Evolutionary conservation across 2,888 invertebrate species (phyloP), one percentile per base, ranked within the genome.

Genomic region (Phorcus lineatus): DNA sequence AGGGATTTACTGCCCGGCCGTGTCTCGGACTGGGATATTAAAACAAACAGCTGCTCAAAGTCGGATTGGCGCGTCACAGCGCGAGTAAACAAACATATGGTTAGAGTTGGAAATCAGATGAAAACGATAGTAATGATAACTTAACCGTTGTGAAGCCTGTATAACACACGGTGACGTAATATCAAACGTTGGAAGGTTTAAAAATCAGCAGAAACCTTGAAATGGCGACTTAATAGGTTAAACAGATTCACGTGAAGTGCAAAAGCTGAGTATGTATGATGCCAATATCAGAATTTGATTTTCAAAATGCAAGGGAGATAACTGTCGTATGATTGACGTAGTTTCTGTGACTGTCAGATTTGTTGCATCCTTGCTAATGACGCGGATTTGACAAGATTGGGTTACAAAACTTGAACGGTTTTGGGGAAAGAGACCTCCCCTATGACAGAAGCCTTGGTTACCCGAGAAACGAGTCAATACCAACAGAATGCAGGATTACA

Each of bases 351-450:
- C 19, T 36, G 36, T n/a, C 70, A 40, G 70, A 16, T 70, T 70
- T 70, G 70, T 70, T 70, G 70, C 70, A 36, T 28, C 70, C 31
- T 36, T 70, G 70, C 70, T 36, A 70, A 70, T 70, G 70, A 70
- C 70, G 19, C 13, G 40, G 70, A 70, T 70, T 40, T 70, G 28
- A 40, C 70, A 36, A 70, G 70, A 70, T 70, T 70, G 70, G 40
- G 70, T 70, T 70, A 36, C 70, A 70, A 70, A 70, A 70, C 36
- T 40, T 70, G 70, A 70, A 70, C 70, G 70, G 70, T 70, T 70
- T 70, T 36, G 70, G 70, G 16, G 31, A 19, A 36, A 36, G 70
- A 36, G 31, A 70, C 70, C 70, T 70, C 70, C 70, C 70, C 19
- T 28, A 16, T 17, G 16, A 19, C 40, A 36, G 40, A 31, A 40